Conservation (phyloP, 2,113 vertebrate genomes). For the Chloropsis cyanopogon region DNA sequence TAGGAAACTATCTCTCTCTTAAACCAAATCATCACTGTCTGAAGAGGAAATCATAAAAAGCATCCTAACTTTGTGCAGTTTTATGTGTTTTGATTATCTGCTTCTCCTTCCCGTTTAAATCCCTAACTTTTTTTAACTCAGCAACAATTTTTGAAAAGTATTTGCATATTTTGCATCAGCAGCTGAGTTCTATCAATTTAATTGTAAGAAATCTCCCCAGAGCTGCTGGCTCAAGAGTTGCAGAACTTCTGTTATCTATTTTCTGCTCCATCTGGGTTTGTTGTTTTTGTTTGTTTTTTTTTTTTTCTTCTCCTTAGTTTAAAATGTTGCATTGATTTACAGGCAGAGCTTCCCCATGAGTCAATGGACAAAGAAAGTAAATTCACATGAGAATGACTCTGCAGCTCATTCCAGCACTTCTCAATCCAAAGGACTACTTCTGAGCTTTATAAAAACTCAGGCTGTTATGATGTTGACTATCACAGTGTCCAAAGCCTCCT, state of each 20-base stretch:
- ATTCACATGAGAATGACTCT: background rate
- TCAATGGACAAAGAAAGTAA: background rate
- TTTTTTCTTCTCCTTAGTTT: background rate
- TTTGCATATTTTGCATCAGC: background rate
- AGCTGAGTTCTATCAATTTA: background rate
- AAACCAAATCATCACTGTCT: background rate
- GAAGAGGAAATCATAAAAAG: background rate
- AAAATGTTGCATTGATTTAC: background rate
- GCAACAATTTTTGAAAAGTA: background rate
- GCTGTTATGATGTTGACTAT: background rate
- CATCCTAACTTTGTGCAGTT: background rate
- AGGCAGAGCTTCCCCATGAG: background rate
- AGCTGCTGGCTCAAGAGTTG: background rate
- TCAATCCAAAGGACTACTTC: background rate
- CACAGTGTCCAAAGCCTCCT: background rate
- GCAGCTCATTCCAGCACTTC: background rate
- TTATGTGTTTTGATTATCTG: background rate
- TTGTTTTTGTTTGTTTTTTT: rapidly evolving
- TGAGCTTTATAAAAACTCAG: background rate
- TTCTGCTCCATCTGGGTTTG: background rate
- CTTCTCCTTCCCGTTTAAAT: background rate
- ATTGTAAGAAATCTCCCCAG: background rate
- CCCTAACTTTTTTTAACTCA: background rate
- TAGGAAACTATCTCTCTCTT: background rate
- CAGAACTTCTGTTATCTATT: background rate